Evolutionary conservation across 1,140 invertebrate genomes (phyloP), one percentile per base, ranked within the genome.

Genomic region (Apis dorsata): DNA sequence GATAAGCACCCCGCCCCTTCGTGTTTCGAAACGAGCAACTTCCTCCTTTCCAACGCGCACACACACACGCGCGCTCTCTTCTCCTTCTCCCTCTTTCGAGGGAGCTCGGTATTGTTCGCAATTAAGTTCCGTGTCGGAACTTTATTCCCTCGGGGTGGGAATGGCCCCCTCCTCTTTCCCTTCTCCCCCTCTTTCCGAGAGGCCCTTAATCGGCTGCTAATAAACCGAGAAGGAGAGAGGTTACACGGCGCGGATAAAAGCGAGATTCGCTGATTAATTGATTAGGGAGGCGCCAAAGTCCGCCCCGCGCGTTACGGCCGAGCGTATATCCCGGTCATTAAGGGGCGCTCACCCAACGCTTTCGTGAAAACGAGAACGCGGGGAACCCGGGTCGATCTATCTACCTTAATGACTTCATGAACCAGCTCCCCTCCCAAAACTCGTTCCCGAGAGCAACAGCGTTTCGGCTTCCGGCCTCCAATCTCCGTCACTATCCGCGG

Each of bases 221-320:
- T 90, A 89, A 89, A 89, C 86, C 84, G 88, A 81, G 88, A 82
- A 88, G 81, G 87, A 88, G 88, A 87, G 77, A 84, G 76, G 79
- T 81, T 81, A 83, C 77, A 86, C 75, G 81, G 74, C 72, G 73
- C 72, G 72, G 88, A 91, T 90, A 90, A 90, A 92, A 85, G 88
- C 65, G 85, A 92, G 89, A 92, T 93, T 92, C 90, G 85, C 90
- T 93, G 92, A 93, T 93, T 93, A 93, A 93, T 93, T 92, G 92
- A 93, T 92, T 92, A 92, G 90, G 91, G 90, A 92, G 92, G 91
- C 87, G 90, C 89, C 85, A 88, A 89, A 88, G 87, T 84, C 86
- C 91, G 92, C 91, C 91, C 90, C 84, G 77, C 85, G 81, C 88
- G 91, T 93, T 93, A 93, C 86, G 87, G 85, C 57, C 73, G 72